These are phyloP conservation scores for Platerodrilus igneus DNA, from an alignment of 2,888 invertebrate genomes.

Conservation along the genomic window DNA sequence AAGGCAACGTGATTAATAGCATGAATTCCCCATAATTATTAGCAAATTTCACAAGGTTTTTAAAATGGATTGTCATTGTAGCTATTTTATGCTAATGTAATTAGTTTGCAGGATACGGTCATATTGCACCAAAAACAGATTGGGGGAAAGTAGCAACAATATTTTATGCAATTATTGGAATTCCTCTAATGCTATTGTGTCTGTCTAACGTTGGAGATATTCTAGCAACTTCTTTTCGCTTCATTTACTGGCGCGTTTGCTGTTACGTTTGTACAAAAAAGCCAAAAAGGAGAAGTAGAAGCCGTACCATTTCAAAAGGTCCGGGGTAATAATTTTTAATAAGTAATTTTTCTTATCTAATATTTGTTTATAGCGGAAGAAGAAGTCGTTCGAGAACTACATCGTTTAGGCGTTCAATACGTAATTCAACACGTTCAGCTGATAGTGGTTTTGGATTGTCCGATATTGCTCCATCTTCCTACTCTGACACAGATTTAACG, in stretches of 20 bases:
- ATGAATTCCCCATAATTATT: slow-evolving; percentile 9
- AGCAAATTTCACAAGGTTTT: slow-evolving; percentile 2
- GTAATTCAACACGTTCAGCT: slow-evolving; percentile 58
- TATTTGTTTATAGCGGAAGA: slow-evolving; percentile 18
- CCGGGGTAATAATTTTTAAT: slow-evolving; percentile 16
- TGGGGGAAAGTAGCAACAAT: slow-evolving; percentile 93
- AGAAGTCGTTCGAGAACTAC: slow-evolving; percentile 47
- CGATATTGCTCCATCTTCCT: slow-evolving; percentile 58
- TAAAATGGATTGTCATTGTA: background rate
- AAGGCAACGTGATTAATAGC: too few relatives aligned
- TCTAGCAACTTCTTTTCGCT: slow-evolving; percentile 90
- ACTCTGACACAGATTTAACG: slow-evolving; percentile 72
- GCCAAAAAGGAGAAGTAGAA: slow-evolving; percentile 57
- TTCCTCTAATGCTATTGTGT: slow-evolving; percentile 91
- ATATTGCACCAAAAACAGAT: slow-evolving; percentile 90
- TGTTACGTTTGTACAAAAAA: slow-evolving; percentile 85
- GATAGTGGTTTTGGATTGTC: slow-evolving; percentile 59
- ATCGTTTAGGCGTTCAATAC: slow-evolving; percentile 55
- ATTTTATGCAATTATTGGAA: slow-evolving; percentile 91
- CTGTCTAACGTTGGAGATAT: slow-evolving; percentile 91
- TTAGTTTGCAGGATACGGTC: slow-evolving; percentile 82
- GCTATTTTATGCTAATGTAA: too few relatives aligned
- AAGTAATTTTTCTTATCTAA: background rate
- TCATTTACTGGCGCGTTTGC: slow-evolving; percentile 89
- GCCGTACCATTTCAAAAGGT: slow-evolving; percentile 13